Evolutionary conservation across 2,797 vertebrate species (phyloP).

Genomic region (Columba guinea): DNA sequence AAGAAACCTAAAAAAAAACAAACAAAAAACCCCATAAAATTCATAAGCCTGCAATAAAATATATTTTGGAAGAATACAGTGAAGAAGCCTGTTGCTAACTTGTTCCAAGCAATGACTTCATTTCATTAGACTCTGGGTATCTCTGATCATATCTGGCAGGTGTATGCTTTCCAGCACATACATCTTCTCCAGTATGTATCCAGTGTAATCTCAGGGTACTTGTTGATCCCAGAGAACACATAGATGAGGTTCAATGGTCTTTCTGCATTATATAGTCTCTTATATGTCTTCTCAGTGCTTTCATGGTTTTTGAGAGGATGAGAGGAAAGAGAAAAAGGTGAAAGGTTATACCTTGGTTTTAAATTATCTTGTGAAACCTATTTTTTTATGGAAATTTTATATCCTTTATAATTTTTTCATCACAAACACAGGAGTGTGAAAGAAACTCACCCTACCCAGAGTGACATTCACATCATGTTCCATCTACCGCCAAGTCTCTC

Average conservation of each 20-base stretch:
- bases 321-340: neutral
- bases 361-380: neutral
- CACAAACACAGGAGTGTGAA: neutral
- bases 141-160: neutral
- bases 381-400: neutral
- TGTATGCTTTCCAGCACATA: neutral
- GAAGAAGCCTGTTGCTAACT: neutral
- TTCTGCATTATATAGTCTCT: neutral
- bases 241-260: neutral
- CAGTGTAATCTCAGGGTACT: neutral
- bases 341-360: neutral
- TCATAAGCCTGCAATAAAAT: neutral
- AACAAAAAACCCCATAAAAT: neutral
- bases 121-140: neutral
- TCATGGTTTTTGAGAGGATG: neutral
- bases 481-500: neutral
- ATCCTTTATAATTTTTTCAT: neutral
- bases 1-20: neutral
- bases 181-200: neutral
- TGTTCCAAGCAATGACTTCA: neutral
- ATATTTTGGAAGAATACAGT: neutral
- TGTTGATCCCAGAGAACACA: neutral
- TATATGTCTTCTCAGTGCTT: neutral
- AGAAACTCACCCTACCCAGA: neutral
- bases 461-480: neutral